Evolutionary conservation across 2,797 vertebrate species (phyloP).

Genomic region (Gallinago stenura): DNA sequence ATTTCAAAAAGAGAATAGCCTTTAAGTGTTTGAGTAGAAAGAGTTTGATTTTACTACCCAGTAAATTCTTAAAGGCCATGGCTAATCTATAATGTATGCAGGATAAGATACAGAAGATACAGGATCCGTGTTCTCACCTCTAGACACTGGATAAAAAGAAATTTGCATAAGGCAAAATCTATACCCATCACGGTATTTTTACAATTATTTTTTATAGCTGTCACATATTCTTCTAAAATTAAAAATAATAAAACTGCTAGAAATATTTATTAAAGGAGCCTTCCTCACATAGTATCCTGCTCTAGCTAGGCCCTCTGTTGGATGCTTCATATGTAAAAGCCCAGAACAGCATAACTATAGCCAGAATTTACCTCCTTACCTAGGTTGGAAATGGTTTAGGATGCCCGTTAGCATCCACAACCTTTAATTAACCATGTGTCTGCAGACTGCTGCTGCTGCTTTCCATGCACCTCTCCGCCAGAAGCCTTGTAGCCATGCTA

Average conservation of each 20-base stretch:
- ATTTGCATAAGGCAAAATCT: not conserved
- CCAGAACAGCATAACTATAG: not conserved
- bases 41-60: not conserved
- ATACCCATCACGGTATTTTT: not conserved
- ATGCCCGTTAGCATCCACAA: not conserved
- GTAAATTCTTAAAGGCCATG: not conserved
- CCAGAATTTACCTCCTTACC: not conserved
- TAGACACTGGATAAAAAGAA: not conserved
- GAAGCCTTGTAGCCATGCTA: fast-evolving
- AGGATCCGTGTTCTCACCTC: not conserved
- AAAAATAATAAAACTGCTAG: not conserved
- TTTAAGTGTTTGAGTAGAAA: not conserved
- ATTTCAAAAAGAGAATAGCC: not conserved
- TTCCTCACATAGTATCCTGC: not conserved
- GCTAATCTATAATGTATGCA: not conserved
- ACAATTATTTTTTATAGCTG: not conserved
- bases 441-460: not conserved
- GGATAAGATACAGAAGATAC: not conserved
- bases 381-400: not conserved
- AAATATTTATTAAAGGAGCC: not conserved
- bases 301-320: not conserved
- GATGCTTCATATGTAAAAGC: not conserved
- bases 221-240: not conserved
- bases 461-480: not conserved
- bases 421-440: not conserved